phyloP scores from a whole-genome alignment of 2,888 invertebrate species.

The Stenurella melanura region DNA sequence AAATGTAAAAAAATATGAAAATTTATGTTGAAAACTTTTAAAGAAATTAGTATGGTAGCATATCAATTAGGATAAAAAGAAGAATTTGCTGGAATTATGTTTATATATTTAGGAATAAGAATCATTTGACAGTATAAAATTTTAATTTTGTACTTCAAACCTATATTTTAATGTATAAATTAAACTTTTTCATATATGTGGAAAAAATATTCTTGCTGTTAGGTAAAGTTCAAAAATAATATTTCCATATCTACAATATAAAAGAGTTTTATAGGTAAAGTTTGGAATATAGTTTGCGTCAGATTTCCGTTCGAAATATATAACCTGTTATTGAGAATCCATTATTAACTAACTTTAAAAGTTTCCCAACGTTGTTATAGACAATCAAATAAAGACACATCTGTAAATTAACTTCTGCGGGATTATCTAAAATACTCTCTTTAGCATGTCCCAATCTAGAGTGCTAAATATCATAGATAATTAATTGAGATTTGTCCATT shows the following conservation, averaged over 20 bases:
- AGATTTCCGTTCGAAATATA: neutral
- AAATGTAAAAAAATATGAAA: neutral
- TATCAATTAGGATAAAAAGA: neutral
- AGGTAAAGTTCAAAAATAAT: neutral
- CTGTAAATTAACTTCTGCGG: neutral
- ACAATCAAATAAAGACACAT: too few relatives aligned
- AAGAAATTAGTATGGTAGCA: neutral
- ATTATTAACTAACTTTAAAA: too few relatives aligned
- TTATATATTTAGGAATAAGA: too few relatives aligned
- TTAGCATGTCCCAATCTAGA: neutral
- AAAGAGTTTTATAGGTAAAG: neutral
- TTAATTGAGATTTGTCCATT: slow-evolving; percentile 58
- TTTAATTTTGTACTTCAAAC: too few relatives aligned
- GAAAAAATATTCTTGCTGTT: neutral
- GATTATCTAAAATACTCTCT: neutral
- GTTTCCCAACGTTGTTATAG: too few relatives aligned
- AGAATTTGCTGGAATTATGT: too few relatives aligned
- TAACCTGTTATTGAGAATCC: neutral
- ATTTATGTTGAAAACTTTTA: neutral
- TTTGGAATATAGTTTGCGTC: neutral
- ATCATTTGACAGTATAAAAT: too few relatives aligned
- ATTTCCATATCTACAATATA: neutral
- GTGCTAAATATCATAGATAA: slow-evolving; percentile 46
- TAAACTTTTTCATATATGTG: too few relatives aligned
- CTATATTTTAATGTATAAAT: too few relatives aligned